These are phyloP conservation scores for Cistogaster globosa DNA, from an alignment of 2,888 invertebrate species.

Conservation along the genomic window DNA sequence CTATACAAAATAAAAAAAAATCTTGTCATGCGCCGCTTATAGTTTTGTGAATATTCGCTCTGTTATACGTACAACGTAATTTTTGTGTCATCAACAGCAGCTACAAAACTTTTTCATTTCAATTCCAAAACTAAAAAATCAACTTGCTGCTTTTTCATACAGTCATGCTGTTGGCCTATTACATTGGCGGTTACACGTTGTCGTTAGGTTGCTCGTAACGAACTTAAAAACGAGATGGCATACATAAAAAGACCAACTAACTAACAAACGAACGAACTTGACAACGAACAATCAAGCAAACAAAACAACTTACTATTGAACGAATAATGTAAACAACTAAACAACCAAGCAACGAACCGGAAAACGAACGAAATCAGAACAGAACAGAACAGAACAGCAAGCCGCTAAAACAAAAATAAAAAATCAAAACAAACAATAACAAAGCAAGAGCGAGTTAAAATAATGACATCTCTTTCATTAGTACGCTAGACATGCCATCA, in stretches of 20 bases:
- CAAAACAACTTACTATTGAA: conserved; percentile 20
- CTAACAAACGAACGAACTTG: conserved; percentile 27
- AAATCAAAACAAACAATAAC: conserved; percentile 12
- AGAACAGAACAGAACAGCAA: neutral
- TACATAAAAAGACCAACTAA: conserved; percentile 50
- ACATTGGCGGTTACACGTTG: conserved; percentile 82
- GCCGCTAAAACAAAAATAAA: neutral
- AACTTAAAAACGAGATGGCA: conserved; percentile 58
- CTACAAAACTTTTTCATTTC: conserved; percentile 54
- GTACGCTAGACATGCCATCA: neutral
- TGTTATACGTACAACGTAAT: conserved; percentile 24
- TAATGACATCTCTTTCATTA: conserved; percentile 50
- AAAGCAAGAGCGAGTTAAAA: conserved; percentile 17
- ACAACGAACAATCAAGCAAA: conserved; percentile 31
- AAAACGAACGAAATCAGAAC: conserved; percentile 30
- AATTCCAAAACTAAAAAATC: conserved; percentile 25
- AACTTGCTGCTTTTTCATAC: conserved; percentile 73
- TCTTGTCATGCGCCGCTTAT: conserved; percentile 48
- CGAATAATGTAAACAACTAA: conserved; percentile 28
- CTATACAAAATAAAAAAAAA: neutral
- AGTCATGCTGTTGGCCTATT: conserved; percentile 79
- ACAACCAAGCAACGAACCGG: conserved; percentile 24
- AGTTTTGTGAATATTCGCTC: conserved; percentile 26
- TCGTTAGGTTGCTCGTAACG: conserved; percentile 75
- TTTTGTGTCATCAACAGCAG: conserved; percentile 41